Conservation (phyloP, 2,888 invertebrate species). For the Cerceris rybyensis region DNA sequence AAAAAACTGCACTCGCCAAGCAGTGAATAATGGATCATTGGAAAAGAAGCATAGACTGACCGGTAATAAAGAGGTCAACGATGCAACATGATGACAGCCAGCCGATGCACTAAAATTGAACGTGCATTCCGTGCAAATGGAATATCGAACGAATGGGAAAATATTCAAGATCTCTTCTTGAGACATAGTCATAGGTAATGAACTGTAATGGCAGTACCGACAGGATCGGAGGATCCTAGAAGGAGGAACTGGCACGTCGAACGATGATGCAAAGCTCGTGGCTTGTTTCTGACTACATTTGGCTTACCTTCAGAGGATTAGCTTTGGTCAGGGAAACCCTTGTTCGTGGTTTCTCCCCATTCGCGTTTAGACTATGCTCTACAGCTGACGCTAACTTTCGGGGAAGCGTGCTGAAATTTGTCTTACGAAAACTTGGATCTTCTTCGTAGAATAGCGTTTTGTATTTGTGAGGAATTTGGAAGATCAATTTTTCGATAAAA, state of each 20-base stretch:
- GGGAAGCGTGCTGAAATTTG: conserved; percentile 33
- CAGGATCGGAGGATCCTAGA: conserved; percentile 38
- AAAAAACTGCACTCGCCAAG: background rate
- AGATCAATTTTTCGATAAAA: no score
- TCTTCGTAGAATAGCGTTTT: background rate
- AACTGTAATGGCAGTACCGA: conserved; percentile 22
- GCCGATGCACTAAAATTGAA: conserved; percentile 1
- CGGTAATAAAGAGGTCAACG: background rate
- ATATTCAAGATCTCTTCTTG: background rate
- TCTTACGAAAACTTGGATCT: no score
- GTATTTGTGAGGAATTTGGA: no score
- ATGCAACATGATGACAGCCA: background rate
- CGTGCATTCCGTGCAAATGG: background rate
- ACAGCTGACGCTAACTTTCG: conserved; percentile 16
- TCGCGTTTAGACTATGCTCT: conserved; percentile 46
- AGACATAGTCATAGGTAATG: conserved; percentile 20
- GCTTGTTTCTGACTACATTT: conserved; percentile 62
- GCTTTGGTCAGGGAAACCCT: conserved; percentile 59
- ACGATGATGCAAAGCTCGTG: conserved; percentile 57
- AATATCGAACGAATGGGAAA: background rate
- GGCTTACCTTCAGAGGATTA: conserved; percentile 60
- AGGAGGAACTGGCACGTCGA: conserved; percentile 39
- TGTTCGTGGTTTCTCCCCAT: conserved; percentile 58
- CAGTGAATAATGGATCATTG: background rate
- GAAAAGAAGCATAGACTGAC: background rate